A percentile compares a stretch with the other conserved stretches of the same genome.
phyloP scores from a whole-genome alignment of 2,797 vertebrate species.

The Neoniphon sammara region DNA sequence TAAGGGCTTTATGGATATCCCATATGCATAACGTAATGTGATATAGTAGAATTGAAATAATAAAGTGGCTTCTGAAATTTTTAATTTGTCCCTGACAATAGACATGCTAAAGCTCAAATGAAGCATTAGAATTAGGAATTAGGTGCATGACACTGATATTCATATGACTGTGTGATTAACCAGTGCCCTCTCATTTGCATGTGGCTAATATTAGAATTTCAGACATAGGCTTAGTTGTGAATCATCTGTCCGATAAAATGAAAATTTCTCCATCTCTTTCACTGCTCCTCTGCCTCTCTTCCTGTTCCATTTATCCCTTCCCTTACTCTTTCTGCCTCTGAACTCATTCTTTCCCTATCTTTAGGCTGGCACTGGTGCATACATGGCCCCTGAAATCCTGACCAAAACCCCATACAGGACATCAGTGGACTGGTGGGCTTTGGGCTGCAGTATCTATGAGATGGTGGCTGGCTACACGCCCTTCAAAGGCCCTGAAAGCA shows the following conservation, averaged over 20 bases:
- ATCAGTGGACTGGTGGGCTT: conserved; percentile 95
- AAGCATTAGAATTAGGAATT: neutral
- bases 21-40: too few species aligned
- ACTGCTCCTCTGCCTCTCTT: neutral
- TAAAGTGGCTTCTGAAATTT: neutral
- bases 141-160: neutral
- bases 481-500: conserved; percentile 88
- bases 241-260: neutral
- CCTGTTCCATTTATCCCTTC: neutral
- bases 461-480: conserved; percentile 94
- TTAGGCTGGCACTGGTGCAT: conserved; percentile 94
- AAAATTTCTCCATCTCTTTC: neutral
- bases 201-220: neutral
- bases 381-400: conserved; percentile 96
- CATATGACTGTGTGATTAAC: too few species aligned
- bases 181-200: neutral
- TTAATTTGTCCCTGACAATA: neutral
- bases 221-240: neutral
- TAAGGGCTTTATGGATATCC: neutral
- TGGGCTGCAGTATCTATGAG: conserved; percentile 95
- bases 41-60: neutral
- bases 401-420: conserved; percentile 88
- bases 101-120: neutral
- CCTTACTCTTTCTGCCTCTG: neutral
- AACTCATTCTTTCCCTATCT: conserved; percentile 1